Evolutionary conservation across 2,888 invertebrate genomes (phyloP).

Genomic region (Bellardia pandia): DNA sequence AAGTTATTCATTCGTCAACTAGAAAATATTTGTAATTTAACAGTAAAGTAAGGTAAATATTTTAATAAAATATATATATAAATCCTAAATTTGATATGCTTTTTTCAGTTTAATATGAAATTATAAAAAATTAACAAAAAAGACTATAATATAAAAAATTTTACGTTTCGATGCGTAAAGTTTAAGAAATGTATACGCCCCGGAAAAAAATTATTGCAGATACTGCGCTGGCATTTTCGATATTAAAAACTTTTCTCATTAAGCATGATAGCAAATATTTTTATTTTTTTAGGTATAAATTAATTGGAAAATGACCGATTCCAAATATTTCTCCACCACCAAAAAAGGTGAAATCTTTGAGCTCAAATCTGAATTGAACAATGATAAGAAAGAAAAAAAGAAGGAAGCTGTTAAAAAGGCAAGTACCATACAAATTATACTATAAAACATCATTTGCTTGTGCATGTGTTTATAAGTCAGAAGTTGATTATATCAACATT

Average conservation of each 20-base stretch:
- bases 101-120: not conserved
- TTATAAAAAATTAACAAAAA: no score
- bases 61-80: not conserved
- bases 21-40: conserved; percentile 12
- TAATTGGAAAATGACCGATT: conserved; percentile 93
- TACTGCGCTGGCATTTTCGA: conserved; percentile 10
- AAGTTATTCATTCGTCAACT: conserved; percentile 64
- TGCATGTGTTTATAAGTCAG: conserved; percentile 7
- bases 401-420: conserved; percentile 99
- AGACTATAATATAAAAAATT: not conserved
- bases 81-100: not conserved
- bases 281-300: conserved; percentile 23
- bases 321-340: conserved; percentile 99
- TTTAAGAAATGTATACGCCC: conserved; percentile 56
- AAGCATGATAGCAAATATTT: not conserved
- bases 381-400: conserved; percentile 99
- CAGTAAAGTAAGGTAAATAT: conserved; percentile 23
- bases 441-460: not conserved
- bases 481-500: conserved; percentile 2
- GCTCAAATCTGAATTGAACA: conserved; percentile 98
- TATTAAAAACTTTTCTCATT: not conserved
- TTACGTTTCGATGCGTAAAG: not conserved
- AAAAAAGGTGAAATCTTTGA: conserved; percentile 99
- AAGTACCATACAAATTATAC: conserved; percentile 75
- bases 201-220: conserved; percentile 26